Conservation (phyloP, 2,797 vertebrate genomes). For the Sebastes taczanowskii region DNA sequence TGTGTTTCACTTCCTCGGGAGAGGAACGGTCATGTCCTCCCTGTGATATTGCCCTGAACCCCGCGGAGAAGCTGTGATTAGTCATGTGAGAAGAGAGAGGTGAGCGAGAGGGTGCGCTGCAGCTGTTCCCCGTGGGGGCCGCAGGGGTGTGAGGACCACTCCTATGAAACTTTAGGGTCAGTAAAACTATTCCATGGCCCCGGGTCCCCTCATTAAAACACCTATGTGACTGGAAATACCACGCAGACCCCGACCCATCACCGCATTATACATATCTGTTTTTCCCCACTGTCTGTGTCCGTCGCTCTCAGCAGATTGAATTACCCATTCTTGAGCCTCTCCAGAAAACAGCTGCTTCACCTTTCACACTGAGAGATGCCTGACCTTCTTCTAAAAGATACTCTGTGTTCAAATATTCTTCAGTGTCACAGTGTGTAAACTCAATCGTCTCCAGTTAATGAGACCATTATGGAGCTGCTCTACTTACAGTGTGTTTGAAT, state of each 20-base stretch:
- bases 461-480: slow-evolving; percentile 42
- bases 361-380: slow-evolving; percentile 67
- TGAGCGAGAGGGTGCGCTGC: slow-evolving; percentile 71
- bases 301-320: slow-evolving; percentile 74
- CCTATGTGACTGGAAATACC: slow-evolving; percentile 62
- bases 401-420: slow-evolving; percentile 37
- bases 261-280: slow-evolving; percentile 57
- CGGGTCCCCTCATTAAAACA: slow-evolving; percentile 75
- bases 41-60: slow-evolving; percentile 68
- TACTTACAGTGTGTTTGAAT: slow-evolving; percentile 26
- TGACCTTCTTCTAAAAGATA: slow-evolving; percentile 52
- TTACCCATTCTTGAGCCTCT: slow-evolving; percentile 70
- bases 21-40: slow-evolving; percentile 65
- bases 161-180: slow-evolving; percentile 71
- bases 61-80: slow-evolving; percentile 69
- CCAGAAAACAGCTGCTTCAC: slow-evolving; percentile 79
- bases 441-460: slow-evolving; percentile 40
- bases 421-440: background rate
- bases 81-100: slow-evolving; percentile 76
- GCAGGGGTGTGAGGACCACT: slow-evolving; percentile 46
- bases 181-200: slow-evolving; percentile 64
- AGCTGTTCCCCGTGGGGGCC: slow-evolving; percentile 76
- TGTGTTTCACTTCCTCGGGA: slow-evolving; percentile 66
- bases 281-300: slow-evolving; percentile 49
- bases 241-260: slow-evolving; percentile 53